These are phyloP conservation scores for Hypomesus transpacificus DNA, from an alignment of 2,113 vertebrate species.

Conservation along the genomic window DNA sequence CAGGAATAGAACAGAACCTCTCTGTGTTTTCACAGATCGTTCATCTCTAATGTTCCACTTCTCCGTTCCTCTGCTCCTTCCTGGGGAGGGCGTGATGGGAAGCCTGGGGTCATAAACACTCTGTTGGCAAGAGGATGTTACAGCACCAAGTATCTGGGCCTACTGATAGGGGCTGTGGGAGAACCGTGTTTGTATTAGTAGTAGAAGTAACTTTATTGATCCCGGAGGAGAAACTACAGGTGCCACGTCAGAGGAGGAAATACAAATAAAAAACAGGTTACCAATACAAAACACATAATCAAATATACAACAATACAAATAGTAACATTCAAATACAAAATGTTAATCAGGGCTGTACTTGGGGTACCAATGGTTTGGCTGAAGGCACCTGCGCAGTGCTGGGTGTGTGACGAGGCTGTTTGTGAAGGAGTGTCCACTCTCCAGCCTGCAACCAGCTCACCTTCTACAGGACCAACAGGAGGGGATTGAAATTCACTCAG, in stretches of 20 bases:
- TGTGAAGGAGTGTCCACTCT: conserved; percentile 2
- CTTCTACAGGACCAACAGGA: conserved; percentile 22
- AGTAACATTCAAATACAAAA: conserved; percentile 35
- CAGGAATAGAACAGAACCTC: too few relatives aligned
- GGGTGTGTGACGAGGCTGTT: conserved; percentile 1
- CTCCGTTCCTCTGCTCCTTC: background rate
- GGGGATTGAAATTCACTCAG: conserved; percentile 18
- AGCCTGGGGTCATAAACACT: conserved; percentile 29
- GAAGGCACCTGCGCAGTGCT: background rate
- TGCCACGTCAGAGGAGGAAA: too few relatives aligned
- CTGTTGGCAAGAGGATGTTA: conserved; percentile 38
- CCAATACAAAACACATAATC: background rate
- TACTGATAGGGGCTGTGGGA: too few relatives aligned
- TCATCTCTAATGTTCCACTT: too few relatives aligned
- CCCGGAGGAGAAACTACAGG: too few relatives aligned
- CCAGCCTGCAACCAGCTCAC: conserved; percentile 13
- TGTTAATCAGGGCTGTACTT: conserved; percentile 12
- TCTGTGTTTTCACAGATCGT: too few relatives aligned
- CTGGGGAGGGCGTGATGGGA: conserved; percentile 27
- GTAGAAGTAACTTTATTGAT: too few relatives aligned
- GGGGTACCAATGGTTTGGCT: background rate
- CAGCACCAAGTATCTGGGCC: background rate
- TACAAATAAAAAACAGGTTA: too few relatives aligned
- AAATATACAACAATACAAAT: conserved; percentile 7
- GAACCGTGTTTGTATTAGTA: too few relatives aligned